phyloP scores from a whole-genome alignment of 2,113 vertebrate species.

The Notiomystis cincta region DNA sequence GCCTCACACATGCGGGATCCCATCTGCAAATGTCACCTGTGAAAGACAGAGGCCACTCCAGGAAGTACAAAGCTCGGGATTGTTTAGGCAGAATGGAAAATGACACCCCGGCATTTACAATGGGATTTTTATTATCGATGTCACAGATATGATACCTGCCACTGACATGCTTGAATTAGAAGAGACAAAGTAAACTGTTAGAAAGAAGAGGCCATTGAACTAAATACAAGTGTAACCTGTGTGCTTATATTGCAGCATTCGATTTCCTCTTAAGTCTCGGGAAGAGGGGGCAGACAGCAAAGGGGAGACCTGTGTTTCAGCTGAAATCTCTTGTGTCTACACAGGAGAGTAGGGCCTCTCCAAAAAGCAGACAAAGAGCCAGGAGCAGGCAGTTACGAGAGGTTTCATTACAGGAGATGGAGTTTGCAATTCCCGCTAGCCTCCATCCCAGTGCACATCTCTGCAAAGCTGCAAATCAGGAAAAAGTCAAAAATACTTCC shows the following conservation, averaged over 20 bases:
- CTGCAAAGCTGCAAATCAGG: neutral
- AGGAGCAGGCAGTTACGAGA: neutral
- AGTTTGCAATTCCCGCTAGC: rapidly evolving
- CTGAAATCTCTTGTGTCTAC: slow-evolving; percentile 2
- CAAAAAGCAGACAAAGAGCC: slow-evolving; percentile 15
- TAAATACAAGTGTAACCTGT: slow-evolving; percentile 36
- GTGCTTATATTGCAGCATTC: slow-evolving; percentile 51
- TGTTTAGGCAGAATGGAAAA: slow-evolving; percentile 64
- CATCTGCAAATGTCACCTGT: slow-evolving; percentile 57
- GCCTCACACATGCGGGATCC: neutral
- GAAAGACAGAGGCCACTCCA: slow-evolving; percentile 54
- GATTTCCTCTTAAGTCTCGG: slow-evolving; percentile 12
- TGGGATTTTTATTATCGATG: slow-evolving; percentile 66
- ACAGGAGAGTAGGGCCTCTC: slow-evolving; percentile 18
- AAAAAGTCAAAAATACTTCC: neutral
- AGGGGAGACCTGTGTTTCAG: slow-evolving; percentile 18
- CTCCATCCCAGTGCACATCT: neutral
- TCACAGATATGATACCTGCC: slow-evolving; percentile 64
- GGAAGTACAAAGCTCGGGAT: slow-evolving; percentile 58
- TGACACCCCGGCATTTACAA: slow-evolving; percentile 62
- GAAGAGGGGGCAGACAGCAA: neutral
- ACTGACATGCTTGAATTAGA: slow-evolving; percentile 68
- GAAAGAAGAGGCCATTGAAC: slow-evolving; percentile 55
- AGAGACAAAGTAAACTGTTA: slow-evolving; percentile 68
- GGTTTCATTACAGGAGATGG: neutral